Percentiles rank a stretch among this genome's conserved stretches.
Conservation (phyloP, 1,140 invertebrate species). For the Heliconius congener region DNA sequence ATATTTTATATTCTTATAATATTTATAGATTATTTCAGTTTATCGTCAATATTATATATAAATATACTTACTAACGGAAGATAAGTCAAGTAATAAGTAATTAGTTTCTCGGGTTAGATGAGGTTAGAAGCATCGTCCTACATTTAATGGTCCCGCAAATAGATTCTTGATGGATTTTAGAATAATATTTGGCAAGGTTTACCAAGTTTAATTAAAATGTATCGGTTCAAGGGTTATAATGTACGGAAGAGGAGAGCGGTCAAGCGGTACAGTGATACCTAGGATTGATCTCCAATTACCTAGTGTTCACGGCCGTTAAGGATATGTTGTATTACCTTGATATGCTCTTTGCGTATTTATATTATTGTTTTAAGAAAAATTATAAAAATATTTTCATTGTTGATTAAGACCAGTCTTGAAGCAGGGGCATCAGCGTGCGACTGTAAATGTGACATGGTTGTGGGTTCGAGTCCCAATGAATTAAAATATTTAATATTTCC, state of each 20-base stretch:
- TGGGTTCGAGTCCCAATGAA: no score
- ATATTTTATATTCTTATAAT: no score
- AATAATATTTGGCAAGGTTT: constrained; percentile 23
- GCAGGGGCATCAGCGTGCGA: no score
- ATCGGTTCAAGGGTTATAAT: constrained; percentile 3
- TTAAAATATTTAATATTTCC: no score
- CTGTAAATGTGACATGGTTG: no score
- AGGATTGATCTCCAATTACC: constrained; percentile 30
- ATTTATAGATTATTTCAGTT: no score
- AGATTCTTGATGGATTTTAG: constrained; percentile 19
- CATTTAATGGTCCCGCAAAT: constrained; percentile 21
- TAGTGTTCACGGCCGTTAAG: constrained; percentile 28
- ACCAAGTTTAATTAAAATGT: constrained; percentile 24
- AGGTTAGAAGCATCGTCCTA: neutral
- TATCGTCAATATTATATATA: neutral
- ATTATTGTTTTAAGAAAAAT: neutral
- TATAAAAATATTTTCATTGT: neutral
- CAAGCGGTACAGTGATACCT: constrained; percentile 26
- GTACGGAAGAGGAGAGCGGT: constrained; percentile 19
- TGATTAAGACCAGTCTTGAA: no score
- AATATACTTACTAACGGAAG: neutral
- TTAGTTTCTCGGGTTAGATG: neutral
- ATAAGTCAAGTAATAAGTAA: neutral
- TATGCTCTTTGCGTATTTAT: neutral
- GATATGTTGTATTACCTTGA: constrained; percentile 8